phyloP scores from a whole-genome alignment of 2,113 vertebrate genomes.

The Damaliscus lunatus region DNA sequence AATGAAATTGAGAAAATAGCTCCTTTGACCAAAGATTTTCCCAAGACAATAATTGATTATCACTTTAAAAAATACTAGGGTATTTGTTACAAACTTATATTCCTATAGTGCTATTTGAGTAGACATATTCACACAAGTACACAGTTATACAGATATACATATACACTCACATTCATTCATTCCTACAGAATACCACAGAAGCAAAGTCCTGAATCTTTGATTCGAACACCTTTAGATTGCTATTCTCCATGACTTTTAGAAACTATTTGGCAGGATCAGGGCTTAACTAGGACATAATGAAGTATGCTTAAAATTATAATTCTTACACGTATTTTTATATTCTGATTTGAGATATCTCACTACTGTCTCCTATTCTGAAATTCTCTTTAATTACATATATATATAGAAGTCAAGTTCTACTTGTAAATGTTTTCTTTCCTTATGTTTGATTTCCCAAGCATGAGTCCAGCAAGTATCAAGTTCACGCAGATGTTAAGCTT shows the following conservation, averaged over 20 bases:
- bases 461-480: neutral
- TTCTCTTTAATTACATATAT: neutral
- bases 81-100: neutral
- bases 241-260: neutral
- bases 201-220: neutral
- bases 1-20: slow-evolving; percentile 13
- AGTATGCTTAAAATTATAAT: neutral
- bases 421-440: neutral
- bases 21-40: neutral
- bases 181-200: neutral
- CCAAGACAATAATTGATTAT: neutral
- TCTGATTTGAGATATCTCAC: neutral
- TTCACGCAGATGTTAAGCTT: neutral
- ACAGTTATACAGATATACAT: neutral
- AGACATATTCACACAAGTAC: neutral
- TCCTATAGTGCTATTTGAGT: neutral
- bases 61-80: neutral
- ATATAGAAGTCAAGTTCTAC: neutral
- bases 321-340: neutral
- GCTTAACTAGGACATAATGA: neutral
- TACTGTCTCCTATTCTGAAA: neutral
- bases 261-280: neutral
- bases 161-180: neutral
- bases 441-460: neutral
- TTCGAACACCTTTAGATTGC: neutral